Conservation (phyloP, 1,140 invertebrate species). For the Lepidurus arcticus region DNA sequence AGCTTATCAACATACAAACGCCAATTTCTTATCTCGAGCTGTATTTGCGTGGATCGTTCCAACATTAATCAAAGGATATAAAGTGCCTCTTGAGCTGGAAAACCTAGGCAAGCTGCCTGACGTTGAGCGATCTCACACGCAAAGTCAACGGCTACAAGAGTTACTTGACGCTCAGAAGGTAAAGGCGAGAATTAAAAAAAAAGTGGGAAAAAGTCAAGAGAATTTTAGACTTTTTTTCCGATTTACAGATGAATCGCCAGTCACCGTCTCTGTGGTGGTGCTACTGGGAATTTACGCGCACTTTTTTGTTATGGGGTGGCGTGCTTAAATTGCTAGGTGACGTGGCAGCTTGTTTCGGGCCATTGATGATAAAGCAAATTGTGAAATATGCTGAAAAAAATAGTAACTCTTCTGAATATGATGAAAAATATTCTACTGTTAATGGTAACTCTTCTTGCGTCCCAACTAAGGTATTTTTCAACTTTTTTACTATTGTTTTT, state of each 20-base stretch:
- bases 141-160: slow-evolving; percentile 12
- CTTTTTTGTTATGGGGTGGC: slow-evolving; percentile 63
- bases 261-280: slow-evolving; percentile 54
- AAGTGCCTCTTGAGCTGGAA: slow-evolving; percentile 57
- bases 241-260: slow-evolving; percentile 31
- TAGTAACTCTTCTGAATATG: no score
- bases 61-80: slow-evolving; percentile 60
- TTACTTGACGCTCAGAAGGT: slow-evolving; percentile 25
- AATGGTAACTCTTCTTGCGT: not conserved
- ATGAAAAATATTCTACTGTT: no score
- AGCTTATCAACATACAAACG: slow-evolving; percentile 51
- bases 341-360: slow-evolving; percentile 64
- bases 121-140: slow-evolving; percentile 47
- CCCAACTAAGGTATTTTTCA: no score
- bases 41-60: slow-evolving; percentile 71
- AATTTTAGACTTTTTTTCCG: not conserved
- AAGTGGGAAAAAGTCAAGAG: not conserved
- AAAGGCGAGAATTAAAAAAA: not conserved
- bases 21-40: slow-evolving; percentile 61
- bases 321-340: slow-evolving; percentile 72
- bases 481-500: no score
- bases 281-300: slow-evolving; percentile 63
- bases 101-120: slow-evolving; percentile 64
- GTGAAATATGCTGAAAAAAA: slow-evolving; percentile 17
- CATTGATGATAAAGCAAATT: slow-evolving; percentile 66